These are phyloP conservation scores for Melipona quadrifasciata DNA, from an alignment of 1,140 invertebrate species.

Conservation along the genomic window DNA sequence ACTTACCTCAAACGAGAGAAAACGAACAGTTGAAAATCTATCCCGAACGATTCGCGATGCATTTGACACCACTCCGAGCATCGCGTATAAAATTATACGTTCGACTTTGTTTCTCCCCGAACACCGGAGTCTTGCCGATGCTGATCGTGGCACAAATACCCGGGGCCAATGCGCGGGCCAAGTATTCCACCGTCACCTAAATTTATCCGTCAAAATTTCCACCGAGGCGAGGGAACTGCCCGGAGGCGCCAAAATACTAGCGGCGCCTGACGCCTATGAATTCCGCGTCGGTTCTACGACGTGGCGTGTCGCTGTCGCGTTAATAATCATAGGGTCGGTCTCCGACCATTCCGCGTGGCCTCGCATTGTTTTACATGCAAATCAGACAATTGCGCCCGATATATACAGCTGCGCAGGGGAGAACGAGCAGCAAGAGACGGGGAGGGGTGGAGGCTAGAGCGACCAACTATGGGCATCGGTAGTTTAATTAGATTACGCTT, in stretches of 20 bases:
- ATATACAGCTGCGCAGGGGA: slow-evolving; percentile 40
- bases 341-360: slow-evolving; percentile 37
- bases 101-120: neutral
- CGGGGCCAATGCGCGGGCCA: neutral
- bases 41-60: no score
- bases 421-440: no score
- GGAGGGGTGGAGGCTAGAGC: neutral
- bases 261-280: slow-evolving; percentile 15
- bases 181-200: slow-evolving; percentile 7
- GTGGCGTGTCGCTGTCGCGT: slow-evolving; percentile 59
- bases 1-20: neutral
- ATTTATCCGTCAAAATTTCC: slow-evolving; percentile 18
- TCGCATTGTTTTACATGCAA: slow-evolving; percentile 71
- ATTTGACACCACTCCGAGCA: no score
- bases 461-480: slow-evolving; percentile 52
- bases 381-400: slow-evolving; percentile 71
- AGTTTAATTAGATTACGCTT: slow-evolving; percentile 72
- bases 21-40: neutral
- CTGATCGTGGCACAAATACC: no score
- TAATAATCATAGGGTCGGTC: slow-evolving; percentile 67
- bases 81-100: no score
- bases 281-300: neutral
- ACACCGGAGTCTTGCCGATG: neutral
- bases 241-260: slow-evolving; percentile 29
- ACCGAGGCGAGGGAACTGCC: neutral